Percentiles rank a stretch among this genome's conserved stretches.
Conservation (phyloP, 2,888 invertebrate species). For the Blera fallax region DNA sequence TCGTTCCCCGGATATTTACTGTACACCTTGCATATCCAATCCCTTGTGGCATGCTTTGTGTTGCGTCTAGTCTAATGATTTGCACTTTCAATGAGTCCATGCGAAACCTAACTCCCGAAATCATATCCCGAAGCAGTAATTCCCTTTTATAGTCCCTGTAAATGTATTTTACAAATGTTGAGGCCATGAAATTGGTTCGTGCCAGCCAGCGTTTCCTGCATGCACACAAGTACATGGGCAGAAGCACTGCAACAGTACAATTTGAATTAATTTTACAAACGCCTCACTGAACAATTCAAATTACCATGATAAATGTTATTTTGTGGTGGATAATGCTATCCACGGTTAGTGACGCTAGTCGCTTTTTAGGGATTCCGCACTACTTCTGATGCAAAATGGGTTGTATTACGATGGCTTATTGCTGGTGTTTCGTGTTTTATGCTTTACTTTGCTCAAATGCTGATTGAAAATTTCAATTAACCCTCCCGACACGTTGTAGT, state of each 20-base stretch:
- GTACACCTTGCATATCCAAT: too few relatives aligned
- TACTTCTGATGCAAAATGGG: neutral
- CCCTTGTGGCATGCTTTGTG: too few relatives aligned
- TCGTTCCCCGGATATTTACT: too few relatives aligned
- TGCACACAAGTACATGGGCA: neutral
- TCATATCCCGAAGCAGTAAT: neutral
- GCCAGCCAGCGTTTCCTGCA: neutral
- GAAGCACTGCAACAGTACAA: neutral
- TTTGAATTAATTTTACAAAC: conserved; percentile 10
- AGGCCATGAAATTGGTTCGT: neutral
- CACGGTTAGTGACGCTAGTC: neutral
- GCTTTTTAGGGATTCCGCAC: neutral
- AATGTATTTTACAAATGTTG: neutral
- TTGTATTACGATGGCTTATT: neutral
- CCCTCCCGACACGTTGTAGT: neutral
- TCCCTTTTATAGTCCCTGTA: neutral
- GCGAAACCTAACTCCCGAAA: neutral
- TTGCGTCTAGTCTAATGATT: too few relatives aligned
- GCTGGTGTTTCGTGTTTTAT: neutral
- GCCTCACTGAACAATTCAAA: neutral
- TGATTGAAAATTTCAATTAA: conserved; percentile 7
- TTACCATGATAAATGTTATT: conserved; percentile 13
- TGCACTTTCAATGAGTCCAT: too few relatives aligned
- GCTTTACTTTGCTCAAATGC: neutral
- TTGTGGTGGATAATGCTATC: neutral